phyloP scores from a whole-genome alignment of 2,113 vertebrate genomes.

The Heterocephalus glaber region DNA sequence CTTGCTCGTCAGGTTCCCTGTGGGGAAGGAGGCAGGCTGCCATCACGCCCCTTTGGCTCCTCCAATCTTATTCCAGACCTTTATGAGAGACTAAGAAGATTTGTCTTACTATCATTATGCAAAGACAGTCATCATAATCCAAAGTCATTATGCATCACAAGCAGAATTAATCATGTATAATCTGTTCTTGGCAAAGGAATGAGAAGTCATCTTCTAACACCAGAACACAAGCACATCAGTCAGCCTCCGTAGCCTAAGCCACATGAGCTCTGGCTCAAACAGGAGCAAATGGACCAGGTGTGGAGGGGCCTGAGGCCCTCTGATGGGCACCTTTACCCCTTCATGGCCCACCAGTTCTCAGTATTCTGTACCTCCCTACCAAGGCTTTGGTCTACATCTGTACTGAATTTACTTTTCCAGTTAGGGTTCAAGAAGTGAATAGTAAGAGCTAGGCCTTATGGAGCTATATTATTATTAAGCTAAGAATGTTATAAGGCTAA shows the following conservation, averaged over 20 bases:
- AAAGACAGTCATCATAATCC: neutral
- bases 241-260: neutral
- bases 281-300: neutral
- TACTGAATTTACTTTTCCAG: neutral
- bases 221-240: neutral
- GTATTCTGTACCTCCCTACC: neutral
- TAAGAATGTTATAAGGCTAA: neutral
- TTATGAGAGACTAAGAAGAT: constrained; percentile 27
- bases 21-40: neutral
- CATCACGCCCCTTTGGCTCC: neutral
- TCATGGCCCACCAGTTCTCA: neutral
- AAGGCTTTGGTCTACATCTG: neutral
- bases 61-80: constrained; percentile 24
- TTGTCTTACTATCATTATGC: neutral
- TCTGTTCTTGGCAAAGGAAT: neutral
- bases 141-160: constrained; percentile 20
- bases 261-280: neutral
- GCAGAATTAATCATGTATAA: constrained; percentile 52
- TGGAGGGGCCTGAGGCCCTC: too few relatives aligned
- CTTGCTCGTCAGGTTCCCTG: neutral
- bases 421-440: neutral
- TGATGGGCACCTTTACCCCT: neutral
- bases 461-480: neutral
- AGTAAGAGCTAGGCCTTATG: neutral
- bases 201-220: neutral